Base-by-base conservation (phyloP, 1,140 invertebrate genomes). In the Brachionus koreanus region DNA sequence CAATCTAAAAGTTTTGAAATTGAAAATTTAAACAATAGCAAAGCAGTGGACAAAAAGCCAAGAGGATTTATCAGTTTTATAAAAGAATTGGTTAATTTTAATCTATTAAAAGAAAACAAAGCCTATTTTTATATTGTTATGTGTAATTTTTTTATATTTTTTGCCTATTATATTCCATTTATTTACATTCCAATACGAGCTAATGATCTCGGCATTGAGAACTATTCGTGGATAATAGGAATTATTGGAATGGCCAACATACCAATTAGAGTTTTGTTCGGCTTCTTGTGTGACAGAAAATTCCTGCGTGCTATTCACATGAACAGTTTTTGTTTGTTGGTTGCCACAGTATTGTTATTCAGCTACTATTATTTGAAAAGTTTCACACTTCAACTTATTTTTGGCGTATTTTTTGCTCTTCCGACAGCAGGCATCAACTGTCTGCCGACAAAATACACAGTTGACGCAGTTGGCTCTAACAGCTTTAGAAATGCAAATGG, bases 131-230 rank as follows among this genome's bases (percentile, higher is more conserved):
- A 97, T 74, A 98, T 98, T 88, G 92, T 92, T 19, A 82, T 95
- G 33, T 97, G 95, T 25, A 98, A 98, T 88, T 96, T 98, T 86
- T 92, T 95, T 85, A 98, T 95, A 4, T 95, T 93, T 86, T 93
- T 98, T 84, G 96, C 96, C 42, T 98, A 97, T 90, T 95, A 97
- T 87, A 92, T 97, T 85, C 96, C 96, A n/a, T 88, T 79, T 94
- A 96, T 89, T 90, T 97, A 83, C 94, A 93, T 87, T 90, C 88
- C 88, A 23, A 87, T 89, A 83, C 85, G 88, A 79, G 89, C 88
- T 5, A 77, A 86, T 33, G 82, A 84, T 39, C 65, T 84, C 42
- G 52, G 74, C 2, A 77, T 77, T 49, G 37, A 46, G 13, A 16
- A 77, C 19, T 77, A 82, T 57, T 6, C 49, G 52, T 33, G 69